phyloP scores from a whole-genome alignment of 2,888 invertebrate species.

The Sycophila texana region DNA sequence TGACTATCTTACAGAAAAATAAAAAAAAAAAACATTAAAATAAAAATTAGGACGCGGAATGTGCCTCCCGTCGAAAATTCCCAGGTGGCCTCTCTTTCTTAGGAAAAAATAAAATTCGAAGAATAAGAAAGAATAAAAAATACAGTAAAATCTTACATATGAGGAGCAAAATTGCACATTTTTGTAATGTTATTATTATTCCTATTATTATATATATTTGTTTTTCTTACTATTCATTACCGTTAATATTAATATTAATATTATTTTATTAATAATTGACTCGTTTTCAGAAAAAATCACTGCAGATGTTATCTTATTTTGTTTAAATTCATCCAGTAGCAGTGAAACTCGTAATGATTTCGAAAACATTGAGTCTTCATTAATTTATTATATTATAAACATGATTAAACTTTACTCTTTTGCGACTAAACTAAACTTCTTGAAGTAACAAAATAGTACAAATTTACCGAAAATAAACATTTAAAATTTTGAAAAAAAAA shows the following conservation, averaged over 20 bases:
- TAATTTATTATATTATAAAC: constrained; percentile 45
- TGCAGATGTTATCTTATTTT: neutral
- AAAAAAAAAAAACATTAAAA: constrained; percentile 26
- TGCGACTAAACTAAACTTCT: constrained; percentile 26
- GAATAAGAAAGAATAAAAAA: constrained; percentile 42
- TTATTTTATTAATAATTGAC: constrained; percentile 19
- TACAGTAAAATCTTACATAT: constrained; percentile 40
- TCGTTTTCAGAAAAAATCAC: neutral
- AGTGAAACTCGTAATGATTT: neutral
- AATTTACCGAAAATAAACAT: constrained; percentile 41
- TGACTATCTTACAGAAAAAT: constrained; percentile 48
- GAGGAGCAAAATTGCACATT: constrained; percentile 55
- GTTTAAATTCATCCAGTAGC: neutral
- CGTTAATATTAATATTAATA: constrained; percentile 31
- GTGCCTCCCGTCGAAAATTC: constrained; percentile 56
- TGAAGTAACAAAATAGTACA: constrained; percentile 26
- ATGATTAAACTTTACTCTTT: constrained; percentile 27
- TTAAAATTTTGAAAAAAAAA: constrained; percentile 39
- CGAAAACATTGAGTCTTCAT: neutral
- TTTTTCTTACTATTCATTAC: constrained; percentile 28
- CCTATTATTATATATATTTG: constrained; percentile 44
- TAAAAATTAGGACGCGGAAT: constrained; percentile 48
- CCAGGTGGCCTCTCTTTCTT: constrained; percentile 53
- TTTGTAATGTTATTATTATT: constrained; percentile 44
- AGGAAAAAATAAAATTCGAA: constrained; percentile 49